Evolutionary conservation across 2,113 vertebrate genomes (phyloP).

Genomic region (Rhea americana): DNA sequence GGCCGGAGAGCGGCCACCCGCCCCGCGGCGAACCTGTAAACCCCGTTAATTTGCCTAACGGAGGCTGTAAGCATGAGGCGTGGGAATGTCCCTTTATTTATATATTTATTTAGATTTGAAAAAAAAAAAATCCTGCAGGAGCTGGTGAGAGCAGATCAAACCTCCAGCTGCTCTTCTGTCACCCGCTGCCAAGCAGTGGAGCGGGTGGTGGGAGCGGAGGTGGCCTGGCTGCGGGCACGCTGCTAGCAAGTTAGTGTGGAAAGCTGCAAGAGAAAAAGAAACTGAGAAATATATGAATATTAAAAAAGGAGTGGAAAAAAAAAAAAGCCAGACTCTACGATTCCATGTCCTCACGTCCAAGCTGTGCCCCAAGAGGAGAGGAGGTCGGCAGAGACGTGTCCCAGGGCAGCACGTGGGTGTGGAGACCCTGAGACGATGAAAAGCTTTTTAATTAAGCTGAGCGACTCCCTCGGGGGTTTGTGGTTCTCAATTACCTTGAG

Average conservation of each 20-base stretch:
- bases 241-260: neutral
- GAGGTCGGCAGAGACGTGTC: neutral
- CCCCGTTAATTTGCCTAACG: no score
- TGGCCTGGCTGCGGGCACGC: rapidly evolving
- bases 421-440: neutral
- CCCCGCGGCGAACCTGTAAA: no score
- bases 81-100: neutral
- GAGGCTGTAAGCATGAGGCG: rapidly evolving
- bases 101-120: no score
- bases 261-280: neutral
- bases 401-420: neutral
- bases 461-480: neutral
- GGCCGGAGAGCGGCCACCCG: no score
- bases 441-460: conserved; percentile 46
- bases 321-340: no score
- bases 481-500: neutral
- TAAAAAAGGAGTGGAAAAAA: no score
- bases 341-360: no score
- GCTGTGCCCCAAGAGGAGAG: neutral
- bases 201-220: neutral
- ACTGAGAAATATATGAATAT: no score
- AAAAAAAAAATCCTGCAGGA: neutral
- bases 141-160: neutral
- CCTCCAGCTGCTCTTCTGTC: neutral
- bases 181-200: neutral